Evolutionary conservation across 1,140 invertebrate species (phyloP), one percentile per base, ranked within the genome.

Genomic region (Drosophila leontia): DNA sequence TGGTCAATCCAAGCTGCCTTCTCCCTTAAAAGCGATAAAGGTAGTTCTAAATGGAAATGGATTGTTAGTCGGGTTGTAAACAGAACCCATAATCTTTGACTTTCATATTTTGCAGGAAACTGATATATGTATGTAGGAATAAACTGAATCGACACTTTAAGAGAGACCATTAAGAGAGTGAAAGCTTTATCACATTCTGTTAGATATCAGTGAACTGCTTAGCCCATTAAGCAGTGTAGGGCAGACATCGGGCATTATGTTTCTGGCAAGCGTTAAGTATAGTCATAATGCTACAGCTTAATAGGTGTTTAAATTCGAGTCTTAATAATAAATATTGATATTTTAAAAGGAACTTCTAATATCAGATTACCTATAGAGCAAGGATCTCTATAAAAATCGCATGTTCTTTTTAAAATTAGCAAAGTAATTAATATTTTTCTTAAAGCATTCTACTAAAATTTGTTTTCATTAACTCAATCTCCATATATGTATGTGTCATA

Each of bases 141-240:
- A 19, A 12, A 15, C 15, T 6, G 5, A 39, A 55, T 55, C 19
- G 51, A 39, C 34, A 55, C 23, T 19, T 72, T 50, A 72, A 71
- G 69, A 71, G 69, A 48, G 44, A 1, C 26, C 7, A 12, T 39
- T 26, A 59, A 60, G 69, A 72, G 69, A 72, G 45, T 19, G 32
- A 71, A 71, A 59, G 65, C 69, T 60, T 71, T 32, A 50, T 59
- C 63, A 34, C 44, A 15, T 35, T 71, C 17, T 41, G 69, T 72
- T 72, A 59, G 44, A 71, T 51, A 50, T 71, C 32, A n/a, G 32
- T 12, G 53, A 35, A 71, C 69, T 72, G 69, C 65, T 71, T 72
- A 26, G n/a, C n/a, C 41, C 15, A 63, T 50, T 69, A 64, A 69
- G 65, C 65, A 69, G 65, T 69, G 23, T 13, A 3, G 8, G 8